Base-by-base conservation (phyloP, 2,888 invertebrate species). In the Schrankia costaestrigalis region DNA sequence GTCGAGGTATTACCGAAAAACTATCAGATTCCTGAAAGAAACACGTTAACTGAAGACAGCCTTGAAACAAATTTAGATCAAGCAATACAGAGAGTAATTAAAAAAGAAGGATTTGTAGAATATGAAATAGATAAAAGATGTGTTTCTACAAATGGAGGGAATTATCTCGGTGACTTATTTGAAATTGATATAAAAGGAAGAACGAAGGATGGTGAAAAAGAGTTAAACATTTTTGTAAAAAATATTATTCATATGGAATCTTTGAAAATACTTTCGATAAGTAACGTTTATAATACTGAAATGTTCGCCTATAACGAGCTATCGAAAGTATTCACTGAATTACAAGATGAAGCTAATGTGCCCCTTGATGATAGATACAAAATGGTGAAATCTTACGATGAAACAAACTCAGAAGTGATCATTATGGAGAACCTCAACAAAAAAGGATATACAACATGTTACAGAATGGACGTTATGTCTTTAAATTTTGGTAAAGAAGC, bases 211-310 rank as follows among this genome's bases (percentile, higher is more conserved):
- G 69, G 62, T 1, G 33, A 48, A 0, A 71, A 69, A 40, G 65
- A 63, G 47, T 61, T 52, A 1, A 57, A 69, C 35, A 39, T 76
- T 7, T 78, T 78, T 32, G 38, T 69, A 2, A 78, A 78, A 43
- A 42, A 54, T 3, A 61, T 64, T n/a, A 41, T 65, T 26, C 26
- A 40, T 7, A 39, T 38, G 1, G 52, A 57, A n/a, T 35, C 53
- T 3, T 27, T 62, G n/a, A 50, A 49, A 35, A 37, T 68, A 1
- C 33, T 64, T 12, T 47, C 63, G 0, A 17, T 70, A 8, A 18
- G 37, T 2, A 58, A 65, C 35, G 37, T 63, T 0, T 74, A 67
- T 26, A 35, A 26, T 1, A 61, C 45, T 19, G 77, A 77, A 50
- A 38, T 59, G 1, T 70, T 56, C 19, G 38, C 59, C 14, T 75